Evolutionary conservation across 2,797 vertebrate species (phyloP).

Genomic region (Podargus strigoides): DNA sequence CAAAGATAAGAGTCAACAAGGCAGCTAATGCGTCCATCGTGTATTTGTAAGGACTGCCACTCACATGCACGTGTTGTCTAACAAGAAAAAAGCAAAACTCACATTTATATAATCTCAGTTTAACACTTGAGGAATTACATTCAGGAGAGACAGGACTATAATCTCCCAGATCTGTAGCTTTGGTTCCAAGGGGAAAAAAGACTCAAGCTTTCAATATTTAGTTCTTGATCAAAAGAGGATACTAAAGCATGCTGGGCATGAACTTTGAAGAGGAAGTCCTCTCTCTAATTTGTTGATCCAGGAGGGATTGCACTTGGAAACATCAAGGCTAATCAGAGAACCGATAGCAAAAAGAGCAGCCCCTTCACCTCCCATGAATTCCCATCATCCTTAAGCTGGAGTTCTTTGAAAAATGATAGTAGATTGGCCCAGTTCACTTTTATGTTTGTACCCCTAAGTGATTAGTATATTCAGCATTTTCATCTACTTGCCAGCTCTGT

Average conservation of each 20-base stretch:
- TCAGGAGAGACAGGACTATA: not conserved
- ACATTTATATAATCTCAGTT: not conserved
- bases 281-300: not conserved
- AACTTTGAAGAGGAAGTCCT: not conserved
- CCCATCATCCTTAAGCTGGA: not conserved
- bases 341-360: rapidly evolving
- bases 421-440: not conserved
- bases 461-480: not conserved
- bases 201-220: not conserved
- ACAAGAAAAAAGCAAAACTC: not conserved
- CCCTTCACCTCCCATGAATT: not conserved
- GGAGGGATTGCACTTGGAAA: not conserved
- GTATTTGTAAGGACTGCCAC: not conserved
- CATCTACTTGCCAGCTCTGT: not conserved
- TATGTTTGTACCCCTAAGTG: not conserved
- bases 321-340: not conserved
- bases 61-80: not conserved
- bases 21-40: not conserved
- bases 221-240: not conserved
- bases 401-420: not conserved
- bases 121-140: not conserved
- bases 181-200: not conserved
- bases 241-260: not conserved
- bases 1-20: not conserved
- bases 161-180: not conserved